Conservation (phyloP, 1,140 invertebrate species). For the Eriocheir sinensis region DNA sequence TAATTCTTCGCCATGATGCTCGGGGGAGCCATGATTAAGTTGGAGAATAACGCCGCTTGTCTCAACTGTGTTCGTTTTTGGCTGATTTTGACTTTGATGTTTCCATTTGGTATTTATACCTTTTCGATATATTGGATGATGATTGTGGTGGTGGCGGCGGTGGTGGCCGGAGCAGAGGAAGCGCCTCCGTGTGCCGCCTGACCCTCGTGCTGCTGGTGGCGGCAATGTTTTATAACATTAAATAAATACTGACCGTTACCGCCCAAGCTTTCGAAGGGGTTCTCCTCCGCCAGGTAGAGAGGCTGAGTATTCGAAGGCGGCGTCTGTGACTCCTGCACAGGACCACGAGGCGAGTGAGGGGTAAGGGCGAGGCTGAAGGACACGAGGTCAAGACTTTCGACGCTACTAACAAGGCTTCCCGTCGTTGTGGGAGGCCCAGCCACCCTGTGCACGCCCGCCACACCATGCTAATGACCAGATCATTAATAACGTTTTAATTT, state of each 20-base stretch:
- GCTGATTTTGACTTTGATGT: conserved; percentile 72
- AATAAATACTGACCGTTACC: conserved; percentile 34
- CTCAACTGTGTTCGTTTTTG: conserved; percentile 67
- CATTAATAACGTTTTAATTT: conserved; percentile 27
- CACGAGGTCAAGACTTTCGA: not conserved
- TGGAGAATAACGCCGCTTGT: conserved; percentile 74
- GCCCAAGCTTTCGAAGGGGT: conserved; percentile 52
- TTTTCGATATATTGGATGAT: conserved; percentile 73
- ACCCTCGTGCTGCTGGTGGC: not conserved
- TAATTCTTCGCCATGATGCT: conserved; percentile 71
- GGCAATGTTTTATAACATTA: conserved; percentile 35
- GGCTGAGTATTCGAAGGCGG: conserved; percentile 30
- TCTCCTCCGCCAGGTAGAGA: not conserved
- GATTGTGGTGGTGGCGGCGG: conserved; percentile 52
- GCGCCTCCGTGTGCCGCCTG: not conserved
- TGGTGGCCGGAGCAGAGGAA: not conserved
- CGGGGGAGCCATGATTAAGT: conserved; percentile 71
- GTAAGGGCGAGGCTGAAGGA: not conserved
- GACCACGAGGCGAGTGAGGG: not conserved
- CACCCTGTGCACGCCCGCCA: not conserved
- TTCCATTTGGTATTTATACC: conserved; percentile 69
- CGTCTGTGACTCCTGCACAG: too few relatives aligned
- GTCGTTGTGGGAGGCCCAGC: not conserved
- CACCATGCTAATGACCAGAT: conserved; percentile 23
- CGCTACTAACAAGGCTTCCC: not conserved